Conservation (phyloP, 2,888 invertebrate species). For the Chorisops tibialis region DNA sequence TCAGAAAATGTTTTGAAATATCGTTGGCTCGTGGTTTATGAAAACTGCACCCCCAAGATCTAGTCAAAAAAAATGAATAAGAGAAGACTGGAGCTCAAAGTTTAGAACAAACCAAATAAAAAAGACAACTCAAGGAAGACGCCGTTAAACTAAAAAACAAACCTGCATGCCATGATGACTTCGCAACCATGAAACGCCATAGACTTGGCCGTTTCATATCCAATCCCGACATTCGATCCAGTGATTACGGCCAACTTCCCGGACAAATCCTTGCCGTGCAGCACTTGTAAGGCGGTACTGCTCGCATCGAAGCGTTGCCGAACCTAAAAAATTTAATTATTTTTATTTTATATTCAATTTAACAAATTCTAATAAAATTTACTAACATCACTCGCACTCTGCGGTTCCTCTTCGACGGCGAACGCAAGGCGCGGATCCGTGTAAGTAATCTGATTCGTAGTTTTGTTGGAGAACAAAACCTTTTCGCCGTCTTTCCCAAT, state of each 20-base stretch:
- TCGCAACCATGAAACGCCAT: conserved; percentile 84
- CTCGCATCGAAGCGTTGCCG: conserved; percentile 81
- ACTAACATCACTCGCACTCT: conserved; percentile 60
- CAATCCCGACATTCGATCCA: conserved; percentile 90
- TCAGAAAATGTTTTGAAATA: no score
- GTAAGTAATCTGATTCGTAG: conserved; percentile 65
- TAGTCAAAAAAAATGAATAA: no score
- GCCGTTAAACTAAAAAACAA: no score
- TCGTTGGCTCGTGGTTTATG: no score
- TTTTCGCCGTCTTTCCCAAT: conserved; percentile 60
- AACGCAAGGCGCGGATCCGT: conserved; percentile 91
- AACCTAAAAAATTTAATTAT: no score
- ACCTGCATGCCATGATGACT: conserved; percentile 77
- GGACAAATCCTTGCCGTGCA: conserved; percentile 84
- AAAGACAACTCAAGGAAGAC: no score
- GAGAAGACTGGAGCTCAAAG: no score
- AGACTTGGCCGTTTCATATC: conserved; percentile 86
- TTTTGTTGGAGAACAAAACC: conserved; percentile 71
- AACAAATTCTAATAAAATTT: no score
- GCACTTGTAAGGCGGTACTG: conserved; percentile 76
- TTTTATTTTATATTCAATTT: no score
- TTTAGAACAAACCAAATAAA: no score
- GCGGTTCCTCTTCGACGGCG: conserved; percentile 76
- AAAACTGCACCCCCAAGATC: no score
- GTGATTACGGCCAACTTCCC: conserved; percentile 83